Conservation (phyloP, 53 echinoderm and acorn worm species). For the Crossaster papposus region DNA sequence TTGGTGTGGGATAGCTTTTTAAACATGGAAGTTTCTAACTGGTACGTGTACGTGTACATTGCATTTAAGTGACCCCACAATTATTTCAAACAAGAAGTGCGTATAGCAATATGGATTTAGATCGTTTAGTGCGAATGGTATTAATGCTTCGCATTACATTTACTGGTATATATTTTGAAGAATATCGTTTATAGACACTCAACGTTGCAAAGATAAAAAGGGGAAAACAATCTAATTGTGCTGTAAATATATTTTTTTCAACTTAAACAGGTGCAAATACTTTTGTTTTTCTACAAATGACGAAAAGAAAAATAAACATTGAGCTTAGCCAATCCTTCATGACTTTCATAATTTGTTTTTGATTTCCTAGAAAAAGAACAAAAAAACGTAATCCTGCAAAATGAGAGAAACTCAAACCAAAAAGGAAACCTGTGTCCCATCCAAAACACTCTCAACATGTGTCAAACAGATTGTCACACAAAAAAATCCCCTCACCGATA, state of each 20-base stretch:
- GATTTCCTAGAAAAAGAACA: background rate
- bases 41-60: background rate
- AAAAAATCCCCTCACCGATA: background rate
- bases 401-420: constrained; percentile 1
- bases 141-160: too few species aligned
- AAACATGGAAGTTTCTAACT: background rate
- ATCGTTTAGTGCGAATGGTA: background rate
- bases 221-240: too few species aligned
- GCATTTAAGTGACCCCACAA: background rate
- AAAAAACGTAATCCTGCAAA: background rate
- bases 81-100: background rate
- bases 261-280: too few species aligned
- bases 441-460: constrained; percentile 11
- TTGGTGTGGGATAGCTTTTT: background rate
- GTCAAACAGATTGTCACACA: constrained; percentile 23
- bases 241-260: too few species aligned
- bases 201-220: too few species aligned
- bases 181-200: too few species aligned
- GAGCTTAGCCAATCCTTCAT: too few species aligned
- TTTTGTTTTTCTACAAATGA: too few species aligned
- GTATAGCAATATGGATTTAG: too few species aligned
- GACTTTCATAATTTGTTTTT: too few species aligned
- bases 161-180: too few species aligned
- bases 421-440: background rate
- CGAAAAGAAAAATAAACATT: too few species aligned